Evolutionary conservation across 2,797 vertebrate species (phyloP), one percentile per base, ranked within the genome.

Genomic region (Eidolon dupreanum): DNA sequence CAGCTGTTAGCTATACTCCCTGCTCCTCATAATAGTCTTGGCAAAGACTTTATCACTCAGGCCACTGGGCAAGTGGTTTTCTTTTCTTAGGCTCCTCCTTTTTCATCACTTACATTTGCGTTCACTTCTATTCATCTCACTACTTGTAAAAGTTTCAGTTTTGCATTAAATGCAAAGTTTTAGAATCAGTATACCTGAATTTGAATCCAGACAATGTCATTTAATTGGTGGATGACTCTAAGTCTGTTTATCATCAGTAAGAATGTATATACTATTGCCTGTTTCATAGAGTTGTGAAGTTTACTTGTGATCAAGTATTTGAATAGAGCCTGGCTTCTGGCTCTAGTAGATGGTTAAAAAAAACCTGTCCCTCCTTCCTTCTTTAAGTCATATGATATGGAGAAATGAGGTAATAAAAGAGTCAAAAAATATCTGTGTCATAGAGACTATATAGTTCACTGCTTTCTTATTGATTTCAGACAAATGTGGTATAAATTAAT

Each of bases 381-480:
- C 84, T 65, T 85, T 4, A 59, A 55, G 63, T 66, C 6, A 17
- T 17, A 63, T 6, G 24, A 71, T 85, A 46, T 33, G 41, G 49
- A 83, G 63, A 92, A 88, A 78, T 8, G 17, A 88, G 17, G 31
- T 31, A 88, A 57, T 70, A 19, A 85, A 24, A 92, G 24, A 88
- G n/a, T 49, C 38, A 78, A 81, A 83, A 92, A 65, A 68, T 38
- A 73, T 12, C 61, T 79, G 20, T 75, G 31, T 41, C 17, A 20
- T 6, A 81, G 38, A 90, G 51, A 94, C 7, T 81, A 31, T 59
- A 46, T 68, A 87, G 31, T 46, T 82, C 38, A 82, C 66, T 28
- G 16, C 3, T 89, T 93, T 63, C 71, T 38, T 85, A 24, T 61
- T 97, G 28, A 43, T 77, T 96, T 96, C 41, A 81, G 46, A 85